Base-by-base conservation (phyloP, 64 coral and sea anemone genomes). In the Trachythela sp. region DNA sequence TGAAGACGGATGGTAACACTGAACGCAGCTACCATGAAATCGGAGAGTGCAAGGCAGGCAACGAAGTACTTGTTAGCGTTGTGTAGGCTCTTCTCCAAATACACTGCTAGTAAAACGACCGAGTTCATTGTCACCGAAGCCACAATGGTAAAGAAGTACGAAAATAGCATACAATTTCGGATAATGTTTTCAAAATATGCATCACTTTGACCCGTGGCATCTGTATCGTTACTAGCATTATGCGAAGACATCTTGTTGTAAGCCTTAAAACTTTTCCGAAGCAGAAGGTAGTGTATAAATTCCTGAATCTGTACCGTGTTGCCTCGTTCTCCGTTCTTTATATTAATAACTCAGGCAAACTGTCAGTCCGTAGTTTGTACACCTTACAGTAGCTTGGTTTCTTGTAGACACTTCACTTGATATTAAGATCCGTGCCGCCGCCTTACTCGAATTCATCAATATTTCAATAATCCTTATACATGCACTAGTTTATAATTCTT, bases 11-110 rank as follows among this genome's bases (percentile, higher is more conserved):
- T 80, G 13, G 75, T 39, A 18, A 80, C 75, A 30, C 75, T 80
- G 20, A 80, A 80, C 20, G 9, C 33, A 10, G 37, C 75, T 30
- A 80, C 75, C 75, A 80, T 37, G 30, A 80, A 39, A 39, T 80
- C 75, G 13, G 75, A 80, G 6, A 80, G 8, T 29, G 75, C 75
- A 36, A 80, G 75, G 20, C 75, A 80, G 18, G 75, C 75, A 1
- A 80, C 75, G 17, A 80, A 80, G 75, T 80, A 80, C 17, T 80
- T 80, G 37, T 39, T 80, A 30, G 75, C 75, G 34, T 80, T 80
- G 20, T 80, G 75, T 5, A 80, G 75, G 30, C 33, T 10, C 30
- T 80, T 80, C 8, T 80, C 75, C 17, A 80, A 35, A 37, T 80
- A 80, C 20, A 39, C 37, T 13, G 75, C 75, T 37, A 39, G 15